Conservation (phyloP, 2,888 invertebrate species). For the Trachelus stipa region DNA sequence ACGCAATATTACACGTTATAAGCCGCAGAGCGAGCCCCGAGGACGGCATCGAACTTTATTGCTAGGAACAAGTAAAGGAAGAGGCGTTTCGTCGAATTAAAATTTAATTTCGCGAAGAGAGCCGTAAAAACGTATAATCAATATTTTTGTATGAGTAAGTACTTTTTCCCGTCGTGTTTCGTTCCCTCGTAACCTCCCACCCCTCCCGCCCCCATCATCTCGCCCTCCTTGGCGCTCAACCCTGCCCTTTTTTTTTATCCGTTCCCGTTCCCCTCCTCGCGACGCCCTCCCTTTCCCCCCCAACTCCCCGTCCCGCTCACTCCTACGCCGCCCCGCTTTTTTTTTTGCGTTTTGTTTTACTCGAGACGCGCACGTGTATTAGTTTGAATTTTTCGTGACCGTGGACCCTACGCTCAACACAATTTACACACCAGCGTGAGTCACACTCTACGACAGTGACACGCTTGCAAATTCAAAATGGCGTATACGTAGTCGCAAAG, state of each 20-base stretch:
- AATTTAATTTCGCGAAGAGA: constrained; percentile 42
- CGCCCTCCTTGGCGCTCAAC: not conserved
- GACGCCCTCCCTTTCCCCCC: not conserved
- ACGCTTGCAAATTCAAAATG: not conserved
- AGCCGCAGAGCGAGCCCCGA: constrained; percentile 28
- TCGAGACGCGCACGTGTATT: not conserved
- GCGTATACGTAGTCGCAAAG: not conserved
- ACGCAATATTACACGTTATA: constrained; percentile 28
- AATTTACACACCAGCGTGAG: not conserved
- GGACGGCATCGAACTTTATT: constrained; percentile 15
- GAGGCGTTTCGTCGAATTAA: constrained; percentile 50
- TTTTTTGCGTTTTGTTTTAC: not conserved
- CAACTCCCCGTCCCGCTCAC: not conserved
- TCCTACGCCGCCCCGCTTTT: not conserved
- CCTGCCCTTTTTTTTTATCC: not conserved
- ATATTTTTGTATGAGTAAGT: constrained; percentile 47
- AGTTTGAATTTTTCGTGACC: not conserved
- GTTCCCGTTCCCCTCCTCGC: not conserved
- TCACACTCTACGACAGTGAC: not conserved
- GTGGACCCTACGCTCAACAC: not conserved
- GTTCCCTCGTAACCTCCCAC: not conserved
- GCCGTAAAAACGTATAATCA: constrained; percentile 52
- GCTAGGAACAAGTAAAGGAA: constrained; percentile 25
- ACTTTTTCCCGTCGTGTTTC: constrained; percentile 19
- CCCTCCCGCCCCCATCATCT: not conserved